phyloP scores from a whole-genome alignment of 2,888 invertebrate genomes.

The Dilophus febrilis region DNA sequence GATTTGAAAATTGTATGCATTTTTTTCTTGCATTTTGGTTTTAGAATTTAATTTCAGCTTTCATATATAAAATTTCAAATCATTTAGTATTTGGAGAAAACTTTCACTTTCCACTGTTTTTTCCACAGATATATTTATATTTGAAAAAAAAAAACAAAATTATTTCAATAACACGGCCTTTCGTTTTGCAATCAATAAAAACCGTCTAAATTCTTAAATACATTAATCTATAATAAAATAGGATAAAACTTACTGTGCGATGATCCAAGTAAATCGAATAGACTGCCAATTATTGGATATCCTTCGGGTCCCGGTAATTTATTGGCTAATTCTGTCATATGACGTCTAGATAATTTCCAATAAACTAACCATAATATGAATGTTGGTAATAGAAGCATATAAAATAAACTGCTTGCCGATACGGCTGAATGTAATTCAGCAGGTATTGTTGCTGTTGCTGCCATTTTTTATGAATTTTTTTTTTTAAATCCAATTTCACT shows the following conservation, averaged over 20 bases:
- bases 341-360: constrained; percentile 56
- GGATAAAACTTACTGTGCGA: constrained; percentile 41
- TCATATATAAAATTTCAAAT: too few relatives aligned
- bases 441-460: background rate
- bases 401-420: constrained; percentile 48
- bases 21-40: too few relatives aligned
- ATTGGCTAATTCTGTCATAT: constrained; percentile 50
- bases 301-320: constrained; percentile 57
- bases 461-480: constrained; percentile 2
- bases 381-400: constrained; percentile 54
- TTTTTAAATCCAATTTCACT: background rate
- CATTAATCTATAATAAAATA: background rate
- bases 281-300: constrained; percentile 55
- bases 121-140: too few relatives aligned
- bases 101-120: too few relatives aligned
- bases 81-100: too few relatives aligned
- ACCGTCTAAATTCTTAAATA: too few relatives aligned
- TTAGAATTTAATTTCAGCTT: too few relatives aligned
- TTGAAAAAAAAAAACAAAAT: too few relatives aligned
- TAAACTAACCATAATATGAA: constrained; percentile 53
- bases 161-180: too few relatives aligned
- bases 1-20: too few relatives aligned
- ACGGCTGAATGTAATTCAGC: constrained; percentile 10
- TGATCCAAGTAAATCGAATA: constrained; percentile 53
- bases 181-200: too few relatives aligned